Conservation (phyloP, 2,113 vertebrate genomes). For the Gymnocephalus cernua region DNA sequence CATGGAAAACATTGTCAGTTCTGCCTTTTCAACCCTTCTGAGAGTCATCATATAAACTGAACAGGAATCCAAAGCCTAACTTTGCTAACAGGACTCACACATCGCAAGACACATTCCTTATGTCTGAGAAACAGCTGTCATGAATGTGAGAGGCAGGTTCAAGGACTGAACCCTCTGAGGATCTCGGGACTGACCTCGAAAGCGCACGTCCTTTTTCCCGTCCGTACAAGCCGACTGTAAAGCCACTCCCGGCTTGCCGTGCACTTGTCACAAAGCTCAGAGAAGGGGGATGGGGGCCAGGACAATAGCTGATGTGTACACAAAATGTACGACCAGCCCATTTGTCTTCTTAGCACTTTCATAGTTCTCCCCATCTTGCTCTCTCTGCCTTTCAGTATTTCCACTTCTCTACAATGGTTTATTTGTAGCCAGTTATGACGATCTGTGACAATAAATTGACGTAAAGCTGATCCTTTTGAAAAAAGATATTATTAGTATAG, state of each 20-base stretch:
- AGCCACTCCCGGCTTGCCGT: background rate
- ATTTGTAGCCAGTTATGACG: background rate
- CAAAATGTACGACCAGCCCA: slow-evolving; percentile 51
- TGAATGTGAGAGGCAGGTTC: slow-evolving; percentile 32
- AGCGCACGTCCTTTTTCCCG: slow-evolving; percentile 56
- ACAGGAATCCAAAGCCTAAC: slow-evolving; percentile 32
- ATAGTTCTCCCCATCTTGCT: background rate
- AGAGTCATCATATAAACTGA: slow-evolving; percentile 18
- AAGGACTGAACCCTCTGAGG: slow-evolving; percentile 32
- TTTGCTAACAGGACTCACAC: slow-evolving; percentile 35
- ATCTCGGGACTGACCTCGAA: slow-evolving; percentile 43
- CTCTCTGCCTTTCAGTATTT: slow-evolving; percentile 2
- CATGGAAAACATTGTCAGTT: background rate
- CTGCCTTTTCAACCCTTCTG: background rate
- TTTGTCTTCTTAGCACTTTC: slow-evolving; percentile 62
- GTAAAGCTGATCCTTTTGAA: background rate
- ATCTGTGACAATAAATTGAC: background rate
- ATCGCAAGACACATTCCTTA: slow-evolving; percentile 37
- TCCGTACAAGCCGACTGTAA: slow-evolving; percentile 38
- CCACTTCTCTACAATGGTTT: slow-evolving; percentile 14
- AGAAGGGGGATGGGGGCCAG: slow-evolving; percentile 24
- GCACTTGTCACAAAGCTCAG: slow-evolving; percentile 33
- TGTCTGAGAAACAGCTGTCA: slow-evolving; percentile 60
- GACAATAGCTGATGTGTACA: slow-evolving; percentile 65
- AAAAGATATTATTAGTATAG: background rate